Conservation (phyloP, 2,797 vertebrate genomes). For the Hypotaenidia philippensis region DNA sequence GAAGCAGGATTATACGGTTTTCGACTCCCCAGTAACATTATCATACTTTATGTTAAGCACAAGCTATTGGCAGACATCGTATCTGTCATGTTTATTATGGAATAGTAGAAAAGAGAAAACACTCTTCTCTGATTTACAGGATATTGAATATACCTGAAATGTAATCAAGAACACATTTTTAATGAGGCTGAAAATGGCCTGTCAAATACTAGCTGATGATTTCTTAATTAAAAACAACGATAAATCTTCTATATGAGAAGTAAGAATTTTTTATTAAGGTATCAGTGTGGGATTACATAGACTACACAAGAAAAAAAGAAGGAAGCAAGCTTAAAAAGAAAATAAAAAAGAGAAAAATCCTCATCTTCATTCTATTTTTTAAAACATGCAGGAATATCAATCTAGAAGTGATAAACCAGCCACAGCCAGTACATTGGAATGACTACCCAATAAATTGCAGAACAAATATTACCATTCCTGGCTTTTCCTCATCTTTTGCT, state of each 20-base stretch:
- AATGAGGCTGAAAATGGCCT: slow-evolving; percentile 46
- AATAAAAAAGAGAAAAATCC: background rate
- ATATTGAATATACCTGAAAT: slow-evolving; percentile 38
- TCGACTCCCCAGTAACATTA: background rate
- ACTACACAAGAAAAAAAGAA: background rate
- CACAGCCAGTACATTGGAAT: fast-evolving
- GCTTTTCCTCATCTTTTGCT: background rate
- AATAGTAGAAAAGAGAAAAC: slow-evolving; percentile 14
- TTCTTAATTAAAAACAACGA: slow-evolving; percentile 45
- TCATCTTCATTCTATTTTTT: background rate
- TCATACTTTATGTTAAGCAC: background rate
- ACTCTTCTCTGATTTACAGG: slow-evolving; percentile 27
- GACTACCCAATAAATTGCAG: background rate
- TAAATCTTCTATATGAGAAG: slow-evolving; percentile 2
- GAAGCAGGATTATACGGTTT: background rate
- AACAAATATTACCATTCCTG: background rate
- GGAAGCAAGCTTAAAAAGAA: background rate
- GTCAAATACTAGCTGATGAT: slow-evolving; percentile 48
- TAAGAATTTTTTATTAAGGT: slow-evolving; percentile 5
- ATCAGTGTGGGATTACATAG: background rate
- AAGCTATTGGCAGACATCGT: background rate
- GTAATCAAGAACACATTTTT: slow-evolving; percentile 54
- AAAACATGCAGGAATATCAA: background rate
- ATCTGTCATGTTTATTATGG: slow-evolving; percentile 2
- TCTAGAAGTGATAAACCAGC: background rate